Evolutionary conservation across 1,140 invertebrate species (phyloP).

Genomic region (Drosophila asahinai): DNA sequence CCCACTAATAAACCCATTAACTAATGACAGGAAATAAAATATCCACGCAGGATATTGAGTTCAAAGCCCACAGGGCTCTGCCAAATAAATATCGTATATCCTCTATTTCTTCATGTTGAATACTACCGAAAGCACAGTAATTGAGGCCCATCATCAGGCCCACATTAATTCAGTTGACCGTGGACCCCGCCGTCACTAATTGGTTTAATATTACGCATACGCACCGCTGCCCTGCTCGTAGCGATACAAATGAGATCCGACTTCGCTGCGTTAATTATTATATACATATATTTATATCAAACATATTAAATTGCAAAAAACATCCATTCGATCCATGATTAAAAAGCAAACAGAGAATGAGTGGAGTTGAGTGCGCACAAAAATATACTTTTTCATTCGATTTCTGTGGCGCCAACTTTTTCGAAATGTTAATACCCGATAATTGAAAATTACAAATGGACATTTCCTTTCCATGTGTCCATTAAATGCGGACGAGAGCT

Average conservation of each 20-base stretch:
- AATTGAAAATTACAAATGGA: conserved; percentile 5
- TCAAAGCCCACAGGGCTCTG: not conserved
- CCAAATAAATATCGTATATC: not conserved
- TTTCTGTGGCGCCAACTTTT: not conserved
- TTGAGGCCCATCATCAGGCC: not conserved
- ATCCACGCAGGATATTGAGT: not conserved
- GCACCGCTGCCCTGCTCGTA: not conserved
- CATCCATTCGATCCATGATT: no score
- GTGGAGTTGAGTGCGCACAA: not conserved
- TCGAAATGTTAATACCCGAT: not conserved
- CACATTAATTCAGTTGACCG: conserved; percentile 16
- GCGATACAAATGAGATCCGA: conserved; percentile 1
- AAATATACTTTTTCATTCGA: not conserved
- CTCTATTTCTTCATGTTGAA: not conserved
- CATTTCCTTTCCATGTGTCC: not conserved
- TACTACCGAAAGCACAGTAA: conserved; percentile 1
- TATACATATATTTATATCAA: conserved; percentile 1
- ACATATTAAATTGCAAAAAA: conserved; percentile 8
- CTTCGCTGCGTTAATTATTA: not conserved
- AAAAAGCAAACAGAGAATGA: not conserved
- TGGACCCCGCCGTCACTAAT: conserved; percentile 12
- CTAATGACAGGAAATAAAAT: no score
- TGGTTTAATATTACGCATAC: conserved; percentile 46
- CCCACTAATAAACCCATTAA: no score
- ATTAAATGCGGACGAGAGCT: not conserved